Evolutionary conservation across 2,888 invertebrate species (phyloP), one percentile per base, ranked within the genome.

Genomic region (Aspidapion aeneum): DNA sequence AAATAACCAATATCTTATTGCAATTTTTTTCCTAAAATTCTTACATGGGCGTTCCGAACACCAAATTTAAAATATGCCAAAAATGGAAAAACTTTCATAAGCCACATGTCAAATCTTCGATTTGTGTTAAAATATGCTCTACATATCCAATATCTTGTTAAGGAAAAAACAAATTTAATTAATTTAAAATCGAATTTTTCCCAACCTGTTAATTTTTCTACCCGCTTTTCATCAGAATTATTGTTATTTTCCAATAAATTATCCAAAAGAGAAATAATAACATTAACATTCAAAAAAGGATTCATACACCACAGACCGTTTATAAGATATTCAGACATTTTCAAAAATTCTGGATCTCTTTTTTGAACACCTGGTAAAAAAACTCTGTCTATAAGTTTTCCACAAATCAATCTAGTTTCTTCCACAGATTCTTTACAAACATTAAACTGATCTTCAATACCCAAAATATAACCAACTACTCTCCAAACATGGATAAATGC

Each of bases 401-500:
- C 81, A 70, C 88, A 88, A 0, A 88, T 83, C 59, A 82, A 80
- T 19, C 81, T 83, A 0, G 91, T 89, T 73, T 90, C 89, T 0
- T 83, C 82, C 58, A 86, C 81, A 3, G 85, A 84, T 1, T 82
- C 82, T 1, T 85, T 84, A 73, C 90, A 90, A 1, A 91, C 80
- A 75, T 91, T 91, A 76, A 87, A 91, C 70, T 90, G 89, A 76
- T 96, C 93, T 69, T 92, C 86, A 64, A 96, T 86, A 1, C 96
- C 96, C 67, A 96, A 82, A 75, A 93, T 80, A 74, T 89, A 84
- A 0, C 94, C 94, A 55, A 96, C 82, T 0, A 91, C 89, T 66
- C 89, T 85, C 96, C 95, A 96, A 74, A 93, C 85, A 77, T 96
- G 93, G 3, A 91, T 81, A 66, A 91, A 90, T 1, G 87, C 90